These are phyloP conservation scores for Eumerus sabulonum DNA, from an alignment of 2,888 invertebrate genomes.

Conservation along the genomic window DNA sequence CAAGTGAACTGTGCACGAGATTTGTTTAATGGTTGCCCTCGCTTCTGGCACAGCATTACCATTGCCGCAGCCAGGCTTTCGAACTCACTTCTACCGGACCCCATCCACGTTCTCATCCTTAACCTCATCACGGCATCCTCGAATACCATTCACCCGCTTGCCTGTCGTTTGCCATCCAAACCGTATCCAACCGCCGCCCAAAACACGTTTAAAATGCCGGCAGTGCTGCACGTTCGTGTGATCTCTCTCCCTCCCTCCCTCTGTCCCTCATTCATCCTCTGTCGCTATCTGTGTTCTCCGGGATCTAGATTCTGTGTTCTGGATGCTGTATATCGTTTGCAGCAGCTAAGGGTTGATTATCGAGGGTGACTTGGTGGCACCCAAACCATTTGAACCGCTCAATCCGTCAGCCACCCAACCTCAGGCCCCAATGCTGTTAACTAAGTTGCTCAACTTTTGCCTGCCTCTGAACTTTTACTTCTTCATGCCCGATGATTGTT, in stretches of 20 bases:
- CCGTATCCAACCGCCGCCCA: slow-evolving; percentile 15
- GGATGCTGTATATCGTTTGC: slow-evolving; percentile 47
- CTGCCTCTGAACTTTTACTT: slow-evolving; percentile 69
- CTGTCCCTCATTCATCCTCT: too few relatives aligned
- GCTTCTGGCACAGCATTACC: slow-evolving; percentile 69
- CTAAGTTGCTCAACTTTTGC: slow-evolving; percentile 70
- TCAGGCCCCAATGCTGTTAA: slow-evolving; percentile 64
- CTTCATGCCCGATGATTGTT: slow-evolving; percentile 69
- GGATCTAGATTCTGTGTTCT: too few relatives aligned
- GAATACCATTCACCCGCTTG: too few relatives aligned
- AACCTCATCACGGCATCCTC: slow-evolving; percentile 10
- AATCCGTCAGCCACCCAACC: slow-evolving; percentile 51
- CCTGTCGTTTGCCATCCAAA: too few relatives aligned
- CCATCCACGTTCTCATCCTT: slow-evolving; percentile 33
- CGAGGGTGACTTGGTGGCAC: slow-evolving; percentile 49
- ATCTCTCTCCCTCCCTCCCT: too few relatives aligned
- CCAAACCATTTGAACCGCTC: slow-evolving; percentile 62
- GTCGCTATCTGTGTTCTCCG: too few relatives aligned
- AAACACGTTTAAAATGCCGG: slow-evolving; percentile 60
- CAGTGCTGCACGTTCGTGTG: slow-evolving; percentile 55
- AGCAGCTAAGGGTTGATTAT: slow-evolving; percentile 48
- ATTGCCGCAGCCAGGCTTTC: not conserved
- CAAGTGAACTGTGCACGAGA: slow-evolving; percentile 71
- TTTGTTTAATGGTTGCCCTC: slow-evolving; percentile 72
- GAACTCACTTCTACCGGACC: too few relatives aligned